phyloP scores from a whole-genome alignment of 2,113 vertebrate genomes.

The Heterotis niloticus region DNA sequence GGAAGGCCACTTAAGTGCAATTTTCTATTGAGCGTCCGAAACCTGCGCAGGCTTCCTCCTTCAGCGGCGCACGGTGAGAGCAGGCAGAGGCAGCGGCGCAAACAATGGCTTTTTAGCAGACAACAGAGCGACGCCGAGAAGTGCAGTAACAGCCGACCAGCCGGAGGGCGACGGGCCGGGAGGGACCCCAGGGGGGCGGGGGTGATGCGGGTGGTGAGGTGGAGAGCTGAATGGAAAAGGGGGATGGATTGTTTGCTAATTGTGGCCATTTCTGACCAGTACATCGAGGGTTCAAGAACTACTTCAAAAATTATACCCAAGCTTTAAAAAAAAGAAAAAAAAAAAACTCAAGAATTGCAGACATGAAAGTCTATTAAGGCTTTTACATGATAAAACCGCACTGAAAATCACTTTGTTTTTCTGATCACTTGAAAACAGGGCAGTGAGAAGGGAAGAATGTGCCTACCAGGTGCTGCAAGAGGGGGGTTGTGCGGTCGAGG shows the following conservation, averaged over 20 bases:
- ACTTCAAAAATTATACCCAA: slow-evolving; percentile 56
- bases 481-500: neutral
- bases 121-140: slow-evolving; percentile 85
- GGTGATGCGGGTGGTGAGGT: slow-evolving; percentile 44
- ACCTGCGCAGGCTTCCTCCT: slow-evolving; percentile 75
- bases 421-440: slow-evolving; percentile 25
- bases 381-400: slow-evolving; percentile 44
- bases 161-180: slow-evolving; percentile 68
- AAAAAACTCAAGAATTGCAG: slow-evolving; percentile 38
- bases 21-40: slow-evolving; percentile 95
- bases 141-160: slow-evolving; percentile 23
- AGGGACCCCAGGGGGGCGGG: slow-evolving; percentile 67
- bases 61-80: slow-evolving; percentile 74
- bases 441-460: slow-evolving; percentile 39
- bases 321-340: slow-evolving; percentile 39
- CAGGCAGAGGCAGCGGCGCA: slow-evolving; percentile 75
- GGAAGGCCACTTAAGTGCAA: slow-evolving; percentile 98
- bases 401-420: slow-evolving; percentile 29
- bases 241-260: slow-evolving; percentile 88
- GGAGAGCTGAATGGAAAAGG: slow-evolving; percentile 67
- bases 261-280: slow-evolving; percentile 84
- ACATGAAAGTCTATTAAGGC: slow-evolving; percentile 44
- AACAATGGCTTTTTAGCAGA: slow-evolving; percentile 87
- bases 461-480: slow-evolving; percentile 44
- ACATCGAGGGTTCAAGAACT: slow-evolving; percentile 80